Conservation (phyloP, 2,113 vertebrate genomes). For the Aldabrachelys gigantea region DNA sequence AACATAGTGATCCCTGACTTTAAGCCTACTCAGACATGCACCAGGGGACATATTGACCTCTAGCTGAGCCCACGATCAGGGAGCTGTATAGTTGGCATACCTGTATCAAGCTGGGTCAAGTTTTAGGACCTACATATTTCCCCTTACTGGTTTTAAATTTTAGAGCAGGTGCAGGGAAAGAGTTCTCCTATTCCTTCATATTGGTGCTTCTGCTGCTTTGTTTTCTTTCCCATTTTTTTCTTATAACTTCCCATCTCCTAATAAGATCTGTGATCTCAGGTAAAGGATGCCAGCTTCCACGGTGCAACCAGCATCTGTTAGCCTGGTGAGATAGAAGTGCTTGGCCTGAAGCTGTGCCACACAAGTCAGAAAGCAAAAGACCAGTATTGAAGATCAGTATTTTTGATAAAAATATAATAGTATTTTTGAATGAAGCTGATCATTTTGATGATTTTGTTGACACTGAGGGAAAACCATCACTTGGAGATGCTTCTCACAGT, state of each 20-base stretch:
- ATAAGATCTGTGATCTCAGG: background rate
- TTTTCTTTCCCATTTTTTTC: background rate
- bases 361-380: background rate
- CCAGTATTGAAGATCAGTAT: background rate
- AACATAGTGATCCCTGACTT: background rate
- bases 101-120: background rate
- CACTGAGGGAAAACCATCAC: background rate
- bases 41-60: background rate
- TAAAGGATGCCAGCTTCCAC: background rate
- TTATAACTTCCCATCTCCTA: background rate
- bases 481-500: background rate
- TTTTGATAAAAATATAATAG: background rate
- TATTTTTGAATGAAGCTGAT: background rate
- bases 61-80: background rate
- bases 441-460: background rate
- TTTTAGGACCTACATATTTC: background rate
- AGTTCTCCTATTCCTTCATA: background rate
- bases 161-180: background rate
- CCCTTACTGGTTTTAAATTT: background rate
- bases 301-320: background rate
- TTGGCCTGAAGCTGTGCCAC: background rate
- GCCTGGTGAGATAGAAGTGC: background rate
- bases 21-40: background rate
- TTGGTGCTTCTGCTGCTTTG: background rate
- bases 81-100: rapidly evolving